Evolutionary conservation across 2,888 invertebrate species (phyloP), one percentile per base, ranked within the genome.

Genomic region (Eremobia ochroleuca): DNA sequence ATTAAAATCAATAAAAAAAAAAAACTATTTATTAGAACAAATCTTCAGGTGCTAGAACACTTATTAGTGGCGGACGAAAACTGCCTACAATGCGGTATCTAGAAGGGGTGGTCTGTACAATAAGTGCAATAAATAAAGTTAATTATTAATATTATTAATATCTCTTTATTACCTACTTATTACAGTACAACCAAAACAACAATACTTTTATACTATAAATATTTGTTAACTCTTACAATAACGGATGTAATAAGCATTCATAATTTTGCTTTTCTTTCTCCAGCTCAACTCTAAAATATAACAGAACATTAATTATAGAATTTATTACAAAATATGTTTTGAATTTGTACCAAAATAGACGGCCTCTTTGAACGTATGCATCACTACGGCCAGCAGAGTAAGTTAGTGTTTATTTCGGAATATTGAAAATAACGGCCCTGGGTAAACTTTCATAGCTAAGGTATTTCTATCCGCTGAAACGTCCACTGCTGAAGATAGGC

Each of bases 321-420:
- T 86, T 87, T 87, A 87, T 85, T 87, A 83, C 85, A 86, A 83
- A 85, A 80, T 83, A 66, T 89, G 85, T 88, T 88, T 78, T 83
- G 81, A 87, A 83, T 67, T 80, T 59, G 62, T 65, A 71, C 80
- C 31, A 52, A 77, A 87, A 87, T 88, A 87, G 85, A 83, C 15
- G 71, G 71, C 83, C 83, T 83, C 15, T 13, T 68, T 62, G 46
- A 83, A 40, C 77, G 52, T 61, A 49, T 68, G 68, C 49, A 78
- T 64, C 65, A 28, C 75, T 76, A 82, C 55, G 9, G 76, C 65
- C n/a, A 65, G 52, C 25, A 0, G 2, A 37, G 28, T 28, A 65
- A 55, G 34, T 18, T 34, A 5, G 11, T 31, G 13, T 21, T n/a
- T n/a, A 61, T 58, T 37, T 25, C 0, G 15, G 5, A 61, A 62